Percentiles rank a stretch among this genome's conserved stretches.
Evolutionary conservation across 2,888 invertebrate genomes (phyloP).

Genomic region (Folsomia candida): DNA sequence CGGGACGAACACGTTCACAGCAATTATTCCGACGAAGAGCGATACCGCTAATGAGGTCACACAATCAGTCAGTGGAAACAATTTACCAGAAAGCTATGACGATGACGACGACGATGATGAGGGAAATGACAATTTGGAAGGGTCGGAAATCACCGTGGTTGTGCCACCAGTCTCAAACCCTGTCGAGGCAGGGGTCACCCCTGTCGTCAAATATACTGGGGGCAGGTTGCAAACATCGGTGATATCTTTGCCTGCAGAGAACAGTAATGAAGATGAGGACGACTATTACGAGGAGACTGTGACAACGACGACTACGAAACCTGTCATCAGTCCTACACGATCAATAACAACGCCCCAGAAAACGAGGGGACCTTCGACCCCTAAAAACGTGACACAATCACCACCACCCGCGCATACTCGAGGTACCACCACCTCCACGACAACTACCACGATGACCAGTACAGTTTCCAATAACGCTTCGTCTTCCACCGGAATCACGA

Average conservation of each 20-base stretch:
- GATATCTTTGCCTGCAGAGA: conserved; percentile 13
- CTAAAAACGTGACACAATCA: too few relatives aligned
- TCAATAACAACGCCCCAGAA: conserved; percentile 4
- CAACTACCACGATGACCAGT: conserved; percentile 2
- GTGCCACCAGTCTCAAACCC: conserved; percentile 19
- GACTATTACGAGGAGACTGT: too few relatives aligned
- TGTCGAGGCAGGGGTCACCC: conserved; percentile 23
- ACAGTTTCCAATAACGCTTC: conserved; percentile 10
- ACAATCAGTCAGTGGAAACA: not conserved
- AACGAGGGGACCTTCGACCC: conserved; percentile 21
- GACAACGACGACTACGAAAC: not conserved
- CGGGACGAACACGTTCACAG: conserved; percentile 51
- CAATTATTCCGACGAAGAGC: conserved; percentile 38
- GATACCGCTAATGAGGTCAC: conserved; percentile 9
- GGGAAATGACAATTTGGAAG: conserved; percentile 31
- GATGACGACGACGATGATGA: too few relatives aligned
- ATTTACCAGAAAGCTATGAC: too few relatives aligned
- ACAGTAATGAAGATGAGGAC: not conserved
- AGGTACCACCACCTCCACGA: conserved; percentile 12
- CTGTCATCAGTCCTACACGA: not conserved
- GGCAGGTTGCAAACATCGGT: conserved; percentile 41
- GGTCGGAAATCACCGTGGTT: conserved; percentile 30
- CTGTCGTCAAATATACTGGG: conserved; percentile 46
- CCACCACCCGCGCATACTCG: not conserved
- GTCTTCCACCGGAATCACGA: conserved; percentile 23